Conservation (phyloP, 1,140 invertebrate species). For the Diabrotica virgifera region DNA sequence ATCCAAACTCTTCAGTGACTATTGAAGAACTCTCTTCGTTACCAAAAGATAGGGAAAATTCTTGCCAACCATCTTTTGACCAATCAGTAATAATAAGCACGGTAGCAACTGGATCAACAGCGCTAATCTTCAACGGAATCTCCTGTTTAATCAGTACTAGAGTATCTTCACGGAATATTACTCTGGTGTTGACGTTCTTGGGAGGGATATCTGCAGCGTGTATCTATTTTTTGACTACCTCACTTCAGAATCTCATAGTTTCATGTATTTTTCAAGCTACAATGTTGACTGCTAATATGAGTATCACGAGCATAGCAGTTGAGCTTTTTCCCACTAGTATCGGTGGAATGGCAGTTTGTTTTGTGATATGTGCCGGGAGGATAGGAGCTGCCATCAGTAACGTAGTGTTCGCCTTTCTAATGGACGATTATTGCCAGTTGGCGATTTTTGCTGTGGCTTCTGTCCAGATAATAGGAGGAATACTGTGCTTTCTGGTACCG, state of each 20-base stretch:
- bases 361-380: slow-evolving; percentile 53
- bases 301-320: slow-evolving; percentile 54
- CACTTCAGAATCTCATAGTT: slow-evolving; percentile 52
- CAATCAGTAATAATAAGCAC: slow-evolving; percentile 51
- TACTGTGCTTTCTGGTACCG: slow-evolving; percentile 33
- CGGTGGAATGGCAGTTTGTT: slow-evolving; percentile 53
- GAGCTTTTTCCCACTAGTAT: slow-evolving; percentile 57
- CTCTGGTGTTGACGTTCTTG: slow-evolving; percentile 51
- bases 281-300: slow-evolving; percentile 57
- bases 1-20: slow-evolving; percentile 51
- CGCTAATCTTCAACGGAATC: slow-evolving; percentile 49
- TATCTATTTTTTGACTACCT: slow-evolving; percentile 54
- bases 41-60: slow-evolving; percentile 21
- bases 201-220: slow-evolving; percentile 50
- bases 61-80: slow-evolving; percentile 43
- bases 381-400: slow-evolving; percentile 56
- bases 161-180: slow-evolving; percentile 38
- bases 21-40: slow-evolving; percentile 51
- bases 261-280: slow-evolving; percentile 56
- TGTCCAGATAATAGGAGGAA: slow-evolving; percentile 43
- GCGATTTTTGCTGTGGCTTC: slow-evolving; percentile 53
- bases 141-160: slow-evolving; percentile 47
- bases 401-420: slow-evolving; percentile 53
- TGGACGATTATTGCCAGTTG: slow-evolving; percentile 53
- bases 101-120: slow-evolving; percentile 50